phyloP scores from a whole-genome alignment of 2,113 vertebrate genomes.

The Nannobrachium achirus region DNA sequence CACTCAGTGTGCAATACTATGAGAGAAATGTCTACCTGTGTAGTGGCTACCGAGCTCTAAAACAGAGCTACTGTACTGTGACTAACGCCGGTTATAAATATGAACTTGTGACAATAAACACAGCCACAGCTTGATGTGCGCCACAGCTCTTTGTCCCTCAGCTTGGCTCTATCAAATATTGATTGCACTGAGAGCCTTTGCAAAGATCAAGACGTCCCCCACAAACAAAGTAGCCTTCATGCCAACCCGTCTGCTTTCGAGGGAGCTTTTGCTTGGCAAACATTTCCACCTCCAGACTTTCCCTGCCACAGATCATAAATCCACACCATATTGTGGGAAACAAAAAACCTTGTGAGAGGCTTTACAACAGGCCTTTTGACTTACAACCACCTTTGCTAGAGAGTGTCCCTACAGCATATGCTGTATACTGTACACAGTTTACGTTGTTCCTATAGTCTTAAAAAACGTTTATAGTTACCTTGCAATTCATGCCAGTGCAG shows the following conservation, averaged over 20 bases:
- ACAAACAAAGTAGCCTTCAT: slow-evolving; percentile 42
- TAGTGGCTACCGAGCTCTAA: slow-evolving; percentile 6
- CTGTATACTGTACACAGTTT: no score
- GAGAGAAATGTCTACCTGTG: background rate
- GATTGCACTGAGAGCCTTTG: slow-evolving; percentile 46
- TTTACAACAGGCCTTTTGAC: slow-evolving; percentile 10
- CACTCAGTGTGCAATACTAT: background rate
- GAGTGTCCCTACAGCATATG: background rate
- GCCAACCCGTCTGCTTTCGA: slow-evolving; percentile 24
- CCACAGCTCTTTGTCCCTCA: slow-evolving; percentile 33
- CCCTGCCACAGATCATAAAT: slow-evolving; percentile 20
- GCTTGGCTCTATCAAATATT: slow-evolving; percentile 63
- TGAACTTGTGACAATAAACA: slow-evolving; percentile 32
- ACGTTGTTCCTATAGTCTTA: no score
- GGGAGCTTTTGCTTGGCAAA: slow-evolving; percentile 23
- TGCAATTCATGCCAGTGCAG: no score
- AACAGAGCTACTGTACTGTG: slow-evolving; percentile 2
- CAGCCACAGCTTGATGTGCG: slow-evolving; percentile 25
- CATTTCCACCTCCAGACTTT: slow-evolving; percentile 16
- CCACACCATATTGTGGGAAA: background rate
- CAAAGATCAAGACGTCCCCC: slow-evolving; percentile 30
- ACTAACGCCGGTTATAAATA: slow-evolving; percentile 25
- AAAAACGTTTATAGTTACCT: no score
- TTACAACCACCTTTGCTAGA: background rate
- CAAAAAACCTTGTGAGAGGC: background rate